Evolutionary conservation across 2,113 vertebrate species (phyloP).

Genomic region (Propithecus coquereli): DNA sequence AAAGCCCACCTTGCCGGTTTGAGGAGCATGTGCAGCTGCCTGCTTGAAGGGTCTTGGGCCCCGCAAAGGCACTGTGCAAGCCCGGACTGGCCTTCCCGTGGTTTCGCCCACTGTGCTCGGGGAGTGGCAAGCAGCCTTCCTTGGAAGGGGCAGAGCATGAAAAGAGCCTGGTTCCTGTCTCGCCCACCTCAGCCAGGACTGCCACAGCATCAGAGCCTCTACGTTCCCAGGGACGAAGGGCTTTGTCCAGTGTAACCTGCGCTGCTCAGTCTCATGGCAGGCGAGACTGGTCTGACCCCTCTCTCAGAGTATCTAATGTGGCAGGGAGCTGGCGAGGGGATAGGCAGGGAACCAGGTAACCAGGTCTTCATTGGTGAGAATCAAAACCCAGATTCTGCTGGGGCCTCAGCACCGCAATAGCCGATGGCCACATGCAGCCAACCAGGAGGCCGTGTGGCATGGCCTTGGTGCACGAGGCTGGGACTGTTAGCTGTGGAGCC

Average conservation of each 20-base stretch:
- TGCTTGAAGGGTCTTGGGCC: neutral
- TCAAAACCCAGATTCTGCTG: neutral
- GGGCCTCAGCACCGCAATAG: too few relatives aligned
- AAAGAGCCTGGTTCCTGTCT: neutral
- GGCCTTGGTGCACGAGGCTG: neutral
- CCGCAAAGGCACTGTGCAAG: neutral
- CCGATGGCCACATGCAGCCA: neutral
- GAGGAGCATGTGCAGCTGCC: neutral
- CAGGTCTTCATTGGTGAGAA: neutral
- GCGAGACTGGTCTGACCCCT: neutral
- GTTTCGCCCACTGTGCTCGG: neutral
- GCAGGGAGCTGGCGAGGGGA: neutral
- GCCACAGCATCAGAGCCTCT: neutral
- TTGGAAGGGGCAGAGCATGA: neutral
- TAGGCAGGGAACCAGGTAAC: neutral
- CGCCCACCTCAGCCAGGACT: neutral
- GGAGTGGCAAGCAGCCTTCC: neutral
- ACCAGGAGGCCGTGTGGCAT: neutral
- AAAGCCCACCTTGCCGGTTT: neutral
- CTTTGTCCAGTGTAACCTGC: neutral
- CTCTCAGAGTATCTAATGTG: neutral
- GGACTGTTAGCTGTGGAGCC: neutral
- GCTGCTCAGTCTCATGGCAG: neutral
- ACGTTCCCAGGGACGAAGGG: neutral
- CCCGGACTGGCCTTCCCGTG: neutral